Conservation (phyloP, 1,140 invertebrate species). For the Anoplolepis gracilipes region DNA sequence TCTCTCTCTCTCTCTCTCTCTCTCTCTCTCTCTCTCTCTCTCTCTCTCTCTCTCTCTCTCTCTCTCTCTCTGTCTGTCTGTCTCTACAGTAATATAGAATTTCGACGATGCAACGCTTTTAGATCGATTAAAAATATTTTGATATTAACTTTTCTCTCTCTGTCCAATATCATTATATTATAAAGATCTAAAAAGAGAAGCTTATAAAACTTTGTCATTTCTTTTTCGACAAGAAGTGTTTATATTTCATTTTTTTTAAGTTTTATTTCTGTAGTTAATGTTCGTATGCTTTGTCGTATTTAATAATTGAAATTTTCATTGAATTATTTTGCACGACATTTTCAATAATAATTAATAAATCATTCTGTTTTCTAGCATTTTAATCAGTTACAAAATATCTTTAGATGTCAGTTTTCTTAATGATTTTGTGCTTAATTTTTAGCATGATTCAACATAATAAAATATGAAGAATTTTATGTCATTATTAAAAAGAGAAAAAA, state of each 20-base stretch:
- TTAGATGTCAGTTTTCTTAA: neutral
- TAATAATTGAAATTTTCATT: neutral
- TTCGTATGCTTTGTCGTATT: neutral
- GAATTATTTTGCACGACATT: neutral
- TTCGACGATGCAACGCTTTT: neutral
- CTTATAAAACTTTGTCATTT: neutral
- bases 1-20: too few species aligned
- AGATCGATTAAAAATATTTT: neutral
- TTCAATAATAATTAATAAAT: neutral
- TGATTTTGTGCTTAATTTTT: neutral
- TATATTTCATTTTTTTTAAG: neutral
- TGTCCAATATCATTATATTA: neutral
- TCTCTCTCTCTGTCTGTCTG: too few species aligned
- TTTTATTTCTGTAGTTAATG: neutral
- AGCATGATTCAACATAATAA: neutral
- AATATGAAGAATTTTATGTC: neutral
- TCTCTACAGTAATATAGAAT: too few species aligned
- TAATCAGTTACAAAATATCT: neutral
- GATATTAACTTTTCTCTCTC: neutral
- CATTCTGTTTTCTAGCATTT: neutral
- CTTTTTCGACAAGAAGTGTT: neutral
- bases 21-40: too few species aligned
- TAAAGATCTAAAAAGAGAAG: neutral
- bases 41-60: too few species aligned
- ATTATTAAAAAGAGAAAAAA: neutral